Percentiles rank a stretch among this genome's conserved stretches.
Evolutionary conservation across 2,113 vertebrate species (phyloP).

Genomic region (Chamaetylas fuelleborni): DNA sequence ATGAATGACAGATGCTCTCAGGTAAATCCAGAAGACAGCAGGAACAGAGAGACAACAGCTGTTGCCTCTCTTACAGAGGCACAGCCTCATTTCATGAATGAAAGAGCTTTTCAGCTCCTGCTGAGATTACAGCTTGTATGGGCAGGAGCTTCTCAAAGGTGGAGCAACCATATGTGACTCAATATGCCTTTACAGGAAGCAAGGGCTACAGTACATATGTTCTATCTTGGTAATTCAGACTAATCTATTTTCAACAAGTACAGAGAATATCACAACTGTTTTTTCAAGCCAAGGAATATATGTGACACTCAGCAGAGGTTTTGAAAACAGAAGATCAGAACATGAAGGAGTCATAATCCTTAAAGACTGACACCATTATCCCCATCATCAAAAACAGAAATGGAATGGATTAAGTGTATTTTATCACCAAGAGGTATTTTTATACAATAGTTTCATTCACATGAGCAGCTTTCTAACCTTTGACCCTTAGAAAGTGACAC

Average conservation of each 20-base stretch:
- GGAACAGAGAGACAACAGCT: neutral
- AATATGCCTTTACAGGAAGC: neutral
- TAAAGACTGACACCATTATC: neutral
- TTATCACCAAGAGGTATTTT: neutral
- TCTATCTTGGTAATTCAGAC: neutral
- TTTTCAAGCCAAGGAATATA: neutral
- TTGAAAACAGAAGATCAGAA: neutral
- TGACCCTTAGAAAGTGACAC: neutral
- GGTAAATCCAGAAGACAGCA: slow-evolving; percentile 10
- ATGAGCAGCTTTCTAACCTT: neutral
- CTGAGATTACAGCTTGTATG: slow-evolving; percentile 14
- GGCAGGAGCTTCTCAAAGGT: slow-evolving; percentile 6
- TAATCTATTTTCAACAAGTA: neutral
- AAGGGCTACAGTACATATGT: neutral
- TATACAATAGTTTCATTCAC: neutral
- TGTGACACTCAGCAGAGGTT: neutral
- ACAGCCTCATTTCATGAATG: slow-evolving; percentile 10
- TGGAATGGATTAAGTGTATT: neutral
- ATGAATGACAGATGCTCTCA: neutral
- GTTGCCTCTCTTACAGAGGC: neutral
- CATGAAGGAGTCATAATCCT: neutral
- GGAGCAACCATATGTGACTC: neutral
- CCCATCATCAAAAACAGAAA: neutral
- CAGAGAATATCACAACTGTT: neutral
- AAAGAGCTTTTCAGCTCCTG: neutral